These are phyloP conservation scores for Octopus sinensis DNA, from an alignment of 1,140 invertebrate genomes.

Conservation along the genomic window DNA sequence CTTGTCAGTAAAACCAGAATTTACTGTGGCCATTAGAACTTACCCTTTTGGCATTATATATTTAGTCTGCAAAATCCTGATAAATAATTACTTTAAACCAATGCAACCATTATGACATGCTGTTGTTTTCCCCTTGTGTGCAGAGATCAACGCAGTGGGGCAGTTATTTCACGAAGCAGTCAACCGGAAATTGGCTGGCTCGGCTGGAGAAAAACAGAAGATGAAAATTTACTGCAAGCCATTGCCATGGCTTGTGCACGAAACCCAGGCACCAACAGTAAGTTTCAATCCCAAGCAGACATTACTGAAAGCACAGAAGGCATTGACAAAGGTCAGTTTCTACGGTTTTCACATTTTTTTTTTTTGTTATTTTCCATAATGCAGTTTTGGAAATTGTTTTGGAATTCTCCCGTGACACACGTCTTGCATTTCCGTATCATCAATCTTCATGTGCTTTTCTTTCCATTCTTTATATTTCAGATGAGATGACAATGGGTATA, in stretches of 20 bases:
- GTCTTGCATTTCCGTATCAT: too few relatives aligned
- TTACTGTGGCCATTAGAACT: constrained; percentile 15
- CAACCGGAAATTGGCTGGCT: constrained; percentile 92
- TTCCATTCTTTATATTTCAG: not conserved
- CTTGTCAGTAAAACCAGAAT: too few relatives aligned
- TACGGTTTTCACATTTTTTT: too few relatives aligned
- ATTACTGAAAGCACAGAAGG: constrained; percentile 10
- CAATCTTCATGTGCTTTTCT: not conserved
- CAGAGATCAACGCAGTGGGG: constrained; percentile 73
- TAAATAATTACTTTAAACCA: too few relatives aligned
- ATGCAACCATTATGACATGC: too few relatives aligned
- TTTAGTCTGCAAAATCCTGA: too few relatives aligned
- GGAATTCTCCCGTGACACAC: too few relatives aligned
- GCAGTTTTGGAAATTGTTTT: too few relatives aligned
- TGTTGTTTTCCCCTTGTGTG: not conserved
- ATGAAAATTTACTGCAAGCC: constrained; percentile 82
- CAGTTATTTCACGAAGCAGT: constrained; percentile 86
- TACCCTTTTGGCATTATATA: not conserved
- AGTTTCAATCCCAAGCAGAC: constrained; percentile 17
- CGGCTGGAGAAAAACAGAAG: constrained; percentile 82
- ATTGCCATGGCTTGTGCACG: constrained; percentile 76
- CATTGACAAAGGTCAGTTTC: not conserved
- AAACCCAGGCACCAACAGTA: constrained; percentile 41
- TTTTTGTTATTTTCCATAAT: too few relatives aligned
- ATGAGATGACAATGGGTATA: constrained; percentile 11